phyloP scores from a whole-genome alignment of 2,888 invertebrate genomes.

The Alcis repandata region DNA sequence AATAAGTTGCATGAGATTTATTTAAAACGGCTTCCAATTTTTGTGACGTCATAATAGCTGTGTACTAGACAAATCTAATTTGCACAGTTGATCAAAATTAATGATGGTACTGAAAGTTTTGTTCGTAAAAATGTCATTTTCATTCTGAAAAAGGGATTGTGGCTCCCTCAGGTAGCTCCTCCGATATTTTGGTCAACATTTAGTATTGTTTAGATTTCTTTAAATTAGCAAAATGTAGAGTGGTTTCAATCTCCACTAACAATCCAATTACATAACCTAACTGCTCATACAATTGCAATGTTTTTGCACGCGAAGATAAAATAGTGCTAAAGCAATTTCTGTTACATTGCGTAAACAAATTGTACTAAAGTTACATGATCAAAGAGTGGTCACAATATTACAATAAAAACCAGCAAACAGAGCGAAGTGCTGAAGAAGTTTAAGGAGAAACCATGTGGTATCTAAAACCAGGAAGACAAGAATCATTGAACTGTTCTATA shows the following conservation, averaged over 20 bases:
- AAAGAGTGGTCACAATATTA: neutral
- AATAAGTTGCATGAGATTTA: neutral
- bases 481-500: neutral
- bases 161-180: no score
- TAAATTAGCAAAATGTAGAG: neutral
- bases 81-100: no score
- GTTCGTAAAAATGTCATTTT: no score
- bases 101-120: no score
- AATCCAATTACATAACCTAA: slow-evolving; percentile 25
- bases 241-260: neutral
- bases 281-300: slow-evolving; percentile 14
- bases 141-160: no score
- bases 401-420: neutral
- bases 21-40: neutral
- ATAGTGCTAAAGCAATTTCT: slow-evolving; percentile 20
- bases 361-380: slow-evolving; percentile 30
- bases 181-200: neutral
- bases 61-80: no score
- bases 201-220: neutral
- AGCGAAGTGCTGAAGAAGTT: neutral
- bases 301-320: slow-evolving; percentile 34
- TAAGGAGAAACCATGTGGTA: neutral
- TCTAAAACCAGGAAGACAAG: neutral
- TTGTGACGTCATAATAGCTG: neutral
- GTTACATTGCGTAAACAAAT: slow-evolving; percentile 27